Conservation (phyloP, 2,113 vertebrate species). For the Cyanoliseus patagonus region DNA sequence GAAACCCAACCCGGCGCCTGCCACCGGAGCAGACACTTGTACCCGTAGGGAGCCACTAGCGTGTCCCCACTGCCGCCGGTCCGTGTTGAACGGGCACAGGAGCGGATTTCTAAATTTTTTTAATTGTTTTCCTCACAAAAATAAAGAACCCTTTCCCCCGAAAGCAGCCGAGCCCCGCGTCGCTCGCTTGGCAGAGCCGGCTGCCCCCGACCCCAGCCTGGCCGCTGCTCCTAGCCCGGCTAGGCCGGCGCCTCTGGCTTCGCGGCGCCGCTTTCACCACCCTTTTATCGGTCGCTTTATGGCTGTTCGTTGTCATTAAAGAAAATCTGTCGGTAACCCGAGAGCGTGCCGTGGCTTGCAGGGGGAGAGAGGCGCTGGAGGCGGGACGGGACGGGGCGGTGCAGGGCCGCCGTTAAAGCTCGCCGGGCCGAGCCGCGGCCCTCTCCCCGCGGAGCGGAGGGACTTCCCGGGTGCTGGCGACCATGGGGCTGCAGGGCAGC, state of each 20-base stretch:
- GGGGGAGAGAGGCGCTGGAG: not conserved
- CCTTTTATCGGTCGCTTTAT: not conserved
- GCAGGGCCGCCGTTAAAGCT: not conserved
- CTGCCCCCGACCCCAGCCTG: not conserved
- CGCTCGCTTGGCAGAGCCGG: not conserved
- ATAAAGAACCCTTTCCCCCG: not conserved
- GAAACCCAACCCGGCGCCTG: not conserved
- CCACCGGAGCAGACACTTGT: not conserved
- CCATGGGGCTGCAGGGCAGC: constrained; percentile 64
- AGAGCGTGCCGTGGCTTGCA: not conserved
- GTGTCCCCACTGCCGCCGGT: not conserved
- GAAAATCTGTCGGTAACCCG: not conserved
- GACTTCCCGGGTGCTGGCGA: not conserved
- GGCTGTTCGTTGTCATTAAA: constrained; percentile 51
- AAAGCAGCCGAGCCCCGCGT: not conserved
- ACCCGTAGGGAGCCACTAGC: not conserved
- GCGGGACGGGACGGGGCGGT: not conserved
- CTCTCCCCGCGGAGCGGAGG: not conserved
- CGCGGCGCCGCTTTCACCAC: not conserved
- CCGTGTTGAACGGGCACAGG: not conserved
- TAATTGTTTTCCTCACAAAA: not conserved
- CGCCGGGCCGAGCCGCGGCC: too few species aligned
- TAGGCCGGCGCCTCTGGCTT: not conserved
- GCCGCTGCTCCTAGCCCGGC: not conserved
- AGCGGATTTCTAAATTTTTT: not conserved